Base-by-base conservation (phyloP, 2,888 invertebrate genomes). In the Stenoptilia bipunctidactyla region DNA sequence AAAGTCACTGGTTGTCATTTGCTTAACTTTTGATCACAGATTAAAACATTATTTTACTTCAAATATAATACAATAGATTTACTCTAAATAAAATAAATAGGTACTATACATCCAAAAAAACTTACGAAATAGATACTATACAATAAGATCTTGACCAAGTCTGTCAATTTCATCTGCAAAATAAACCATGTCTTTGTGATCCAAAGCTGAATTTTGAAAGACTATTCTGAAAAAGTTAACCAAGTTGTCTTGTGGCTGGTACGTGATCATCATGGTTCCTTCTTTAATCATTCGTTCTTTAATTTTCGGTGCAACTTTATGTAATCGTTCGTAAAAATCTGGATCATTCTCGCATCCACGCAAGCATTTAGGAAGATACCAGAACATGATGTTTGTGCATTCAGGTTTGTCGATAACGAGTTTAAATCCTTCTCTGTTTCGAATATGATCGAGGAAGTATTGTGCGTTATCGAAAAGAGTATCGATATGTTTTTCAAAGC, bases 191-290 rank as follows among this genome's bases (percentile, higher is more conserved):
- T 98, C 97, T 13, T 87, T 84, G 51, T 89, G 87, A 37, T 90
- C 92, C 41, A 97, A 84, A 13, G 91, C 92, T 1, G 96, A 96
- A 72, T 93, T 97, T 72, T 97, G 97, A 58, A 94, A 87, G 38
- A 97, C 97, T 51, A 97, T 89, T 44, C 98, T 88, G 87, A 98
- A 98, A 85, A 98, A 98, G 75, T 98, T 98, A 1, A 96, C 96
- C 44, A 90, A 84, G 39, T 89, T 84, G 40, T 91, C 89, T 50
- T 95, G 87, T 0, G 97, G 94, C 60, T 98, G 98, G 69, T 98
- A 98, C 36, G 97, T 97, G 48, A 98, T 92, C 92, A 98, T 94
- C 91, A 97, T 96, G 36, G 92, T 91, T 15, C 98, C 98, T 62
- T 92, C 90, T 66, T 92, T 92, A 87, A 97, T 96, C 98, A 98